Evolutionary conservation across 92 coral and sea anemone genomes (phyloP), one percentile per base, ranked within the genome.

Genomic region (Palythoa grandiflora): DNA sequence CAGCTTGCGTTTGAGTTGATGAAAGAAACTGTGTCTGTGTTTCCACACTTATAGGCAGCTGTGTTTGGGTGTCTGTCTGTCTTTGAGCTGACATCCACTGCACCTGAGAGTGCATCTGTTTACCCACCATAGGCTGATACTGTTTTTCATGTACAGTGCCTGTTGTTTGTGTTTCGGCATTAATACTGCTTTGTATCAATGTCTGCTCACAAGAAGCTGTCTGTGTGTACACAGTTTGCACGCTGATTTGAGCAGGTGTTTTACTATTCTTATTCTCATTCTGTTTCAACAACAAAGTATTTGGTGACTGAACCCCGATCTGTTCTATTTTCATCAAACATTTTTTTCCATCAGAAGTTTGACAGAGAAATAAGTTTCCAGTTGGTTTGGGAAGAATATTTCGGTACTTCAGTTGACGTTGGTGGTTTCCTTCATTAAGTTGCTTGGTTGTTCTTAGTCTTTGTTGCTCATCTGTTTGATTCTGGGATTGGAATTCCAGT

Each of bases 331-430:
- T 68, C 28, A 66, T 44, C 44, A 38, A 53, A 6, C 39, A 5
- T 71, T 68, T 81, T 65, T 81, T 44, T n/a, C 74, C 86, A 68
- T 81, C 75, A 17, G 19, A n/a, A 40, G 75, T 53, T 47, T 81
- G 86, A 28, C 75, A 81, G 40, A 81, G 59, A 21, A 81, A 1
- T 2, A 81, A 16, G 15, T 81, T 81, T 20, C 86, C 86, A 65
- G 86, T 28, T 1, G 86, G 86, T 63, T 81, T 81, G 13, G 86
- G 86, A 17, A 81, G 39, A 20, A 81, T 81, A 48, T 68, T 81
- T 52, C 75, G 53, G 75, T 65, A 81, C 44, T 68, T 81, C 14
- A 50, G 74, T 36, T 81, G 75, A 11, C 44, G 75, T 13, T 65
- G 38, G 11, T 40, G 9, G 11, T 40, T 44, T 51, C 2, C 39